Percentiles rank a stretch among this genome's conserved stretches.
Conservation (phyloP, 1,140 invertebrate genomes). For the Rhagoletis zephyria region DNA sequence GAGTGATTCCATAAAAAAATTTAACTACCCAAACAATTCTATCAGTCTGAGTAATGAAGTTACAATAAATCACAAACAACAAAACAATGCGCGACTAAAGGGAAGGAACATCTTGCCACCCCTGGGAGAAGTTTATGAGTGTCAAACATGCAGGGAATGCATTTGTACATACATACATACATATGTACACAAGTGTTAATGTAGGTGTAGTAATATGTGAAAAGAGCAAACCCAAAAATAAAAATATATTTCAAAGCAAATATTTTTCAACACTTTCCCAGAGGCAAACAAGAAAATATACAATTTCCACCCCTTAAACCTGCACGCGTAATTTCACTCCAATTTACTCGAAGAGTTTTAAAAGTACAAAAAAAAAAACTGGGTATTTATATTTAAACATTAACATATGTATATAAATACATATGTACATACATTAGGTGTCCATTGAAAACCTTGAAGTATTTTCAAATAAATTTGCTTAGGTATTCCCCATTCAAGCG, state of each 20-base stretch:
- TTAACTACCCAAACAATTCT: not conserved
- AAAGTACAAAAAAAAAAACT: not conserved
- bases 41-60: not conserved
- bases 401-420: not conserved
- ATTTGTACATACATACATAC: not conserved
- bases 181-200: not conserved
- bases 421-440: not conserved
- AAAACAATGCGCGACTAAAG: not conserved
- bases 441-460: not conserved
- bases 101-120: not conserved
- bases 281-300: not conserved
- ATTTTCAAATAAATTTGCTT: not conserved
- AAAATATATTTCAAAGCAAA: slow-evolving; percentile 26
- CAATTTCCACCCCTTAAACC: not conserved
- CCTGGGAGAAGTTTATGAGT: slow-evolving; percentile 17
- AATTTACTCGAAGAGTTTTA: slow-evolving; percentile 9
- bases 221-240: slow-evolving; percentile 7
- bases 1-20: not conserved
- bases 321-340: slow-evolving; percentile 25
- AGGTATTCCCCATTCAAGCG: not conserved
- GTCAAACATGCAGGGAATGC: slow-evolving; percentile 23
- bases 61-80: slow-evolving; percentile 44
- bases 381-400: not conserved
- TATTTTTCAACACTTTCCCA: slow-evolving; percentile 45
- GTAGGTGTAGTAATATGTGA: not conserved